Base-by-base conservation (phyloP, 2,113 vertebrate genomes). In the Callipepla squamata region DNA sequence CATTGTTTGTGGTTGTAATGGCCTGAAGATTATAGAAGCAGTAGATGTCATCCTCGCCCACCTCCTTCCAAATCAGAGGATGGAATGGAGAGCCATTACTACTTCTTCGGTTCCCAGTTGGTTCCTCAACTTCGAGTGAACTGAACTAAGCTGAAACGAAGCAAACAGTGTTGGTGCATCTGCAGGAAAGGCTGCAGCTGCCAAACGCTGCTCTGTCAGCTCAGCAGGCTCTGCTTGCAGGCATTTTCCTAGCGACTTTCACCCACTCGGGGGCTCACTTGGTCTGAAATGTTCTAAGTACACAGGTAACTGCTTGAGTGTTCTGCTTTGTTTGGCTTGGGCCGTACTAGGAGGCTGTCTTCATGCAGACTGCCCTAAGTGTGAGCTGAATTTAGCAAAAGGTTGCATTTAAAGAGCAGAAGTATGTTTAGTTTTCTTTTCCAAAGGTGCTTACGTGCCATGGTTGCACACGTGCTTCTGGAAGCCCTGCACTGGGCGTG, bases 51-150 rank as follows among this genome's bases (percentile, higher is more conserved):
- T 93, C 57, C 85, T 93, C 22, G 1, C 82, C 82, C 80, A 92
- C 85, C 90, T 88, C 72, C 65, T 93, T 93, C 91, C 83, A 83
- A 88, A 88, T 90, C 55, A 1, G 11, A 45, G 67, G 28, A 14
- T 93, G 88, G 88, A 94, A 89, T 14, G 75, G 78, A 85, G 67
- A 61, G 83, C 23, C 32, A 5, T 73, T 92, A 50, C 34, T 66
- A 75, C 59, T 87, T 89, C 66, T 82, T 68, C 36, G 57, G 59
- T 90, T 95, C 92, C 87, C 93, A 88, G 36, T 90, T 88, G 85
- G 75, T 90, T 91, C 90, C 63, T 96, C 85, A 90, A 91, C 93
- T 96, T 93, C 63, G 79, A 90, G 76, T 92, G 92, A 96, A 80
- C 80, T 88, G 88, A 87, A 57, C 85, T 80, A 85, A 95, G 63